Percentiles rank a stretch among this genome's conserved stretches.
These are phyloP conservation scores for Sebastes diploproa DNA, from an alignment of 2,797 vertebrate genomes.

Conservation along the genomic window DNA sequence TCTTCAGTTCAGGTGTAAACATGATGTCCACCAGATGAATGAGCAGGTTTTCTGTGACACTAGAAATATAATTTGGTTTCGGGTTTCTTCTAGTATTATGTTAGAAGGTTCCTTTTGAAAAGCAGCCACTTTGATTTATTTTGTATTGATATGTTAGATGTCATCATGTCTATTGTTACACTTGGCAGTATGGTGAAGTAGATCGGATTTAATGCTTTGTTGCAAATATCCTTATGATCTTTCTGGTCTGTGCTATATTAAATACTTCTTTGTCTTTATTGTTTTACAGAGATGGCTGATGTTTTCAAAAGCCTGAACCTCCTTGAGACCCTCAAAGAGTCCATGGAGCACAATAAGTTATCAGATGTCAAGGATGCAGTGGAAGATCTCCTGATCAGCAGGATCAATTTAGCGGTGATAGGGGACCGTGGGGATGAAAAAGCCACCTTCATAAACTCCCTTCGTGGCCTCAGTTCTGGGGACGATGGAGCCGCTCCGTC, in stretches of 20 bases:
- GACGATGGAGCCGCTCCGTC: conserved; percentile 66
- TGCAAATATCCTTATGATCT: background rate
- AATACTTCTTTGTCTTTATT: background rate
- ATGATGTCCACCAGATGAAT: background rate
- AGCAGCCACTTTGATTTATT: background rate
- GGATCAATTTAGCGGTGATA: conserved; percentile 74
- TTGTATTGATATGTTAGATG: background rate
- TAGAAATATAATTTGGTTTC: background rate
- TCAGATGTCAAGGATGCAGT: conserved; percentile 79
- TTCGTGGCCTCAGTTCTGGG: conserved; percentile 67
- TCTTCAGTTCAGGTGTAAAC: background rate
- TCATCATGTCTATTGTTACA: background rate
- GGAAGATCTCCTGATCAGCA: conserved; percentile 81
- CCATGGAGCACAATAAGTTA: conserved; percentile 77
- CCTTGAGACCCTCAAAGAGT: conserved; percentile 79
- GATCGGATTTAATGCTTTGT: background rate
- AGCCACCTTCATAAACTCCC: conserved; percentile 72
- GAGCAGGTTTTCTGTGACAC: background rate
- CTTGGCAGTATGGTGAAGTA: background rate
- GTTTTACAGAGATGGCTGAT: conserved; percentile 72
- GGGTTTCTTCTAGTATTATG: background rate
- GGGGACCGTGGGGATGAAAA: conserved; percentile 73
- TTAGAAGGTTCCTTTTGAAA: background rate
- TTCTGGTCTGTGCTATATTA: background rate
- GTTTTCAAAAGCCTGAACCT: conserved; percentile 75